Evolutionary conservation across 2,888 invertebrate species (phyloP).

Genomic region (Drosophila mulleri): DNA sequence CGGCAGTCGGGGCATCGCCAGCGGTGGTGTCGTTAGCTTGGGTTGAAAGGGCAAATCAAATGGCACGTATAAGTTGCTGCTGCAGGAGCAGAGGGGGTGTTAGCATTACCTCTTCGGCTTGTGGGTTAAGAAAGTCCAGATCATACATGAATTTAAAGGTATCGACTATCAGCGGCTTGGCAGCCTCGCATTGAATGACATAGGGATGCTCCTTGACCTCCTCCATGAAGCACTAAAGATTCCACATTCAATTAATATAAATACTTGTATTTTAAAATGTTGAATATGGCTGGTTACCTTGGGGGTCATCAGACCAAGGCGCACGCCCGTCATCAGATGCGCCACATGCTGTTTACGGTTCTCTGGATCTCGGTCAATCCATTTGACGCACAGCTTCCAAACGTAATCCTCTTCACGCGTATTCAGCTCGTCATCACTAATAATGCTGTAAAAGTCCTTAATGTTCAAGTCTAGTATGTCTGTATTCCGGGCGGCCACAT

Average conservation of each 20-base stretch:
- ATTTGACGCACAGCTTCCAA: slow-evolving; percentile 93
- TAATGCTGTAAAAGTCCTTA: slow-evolving; percentile 90
- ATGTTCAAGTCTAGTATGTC: slow-evolving; percentile 91
- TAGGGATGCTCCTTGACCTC: slow-evolving; percentile 95
- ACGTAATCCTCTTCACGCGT: slow-evolving; percentile 94
- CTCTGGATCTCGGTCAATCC: slow-evolving; percentile 93
- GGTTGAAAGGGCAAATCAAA: slow-evolving; percentile 59
- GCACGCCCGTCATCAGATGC: slow-evolving; percentile 91
- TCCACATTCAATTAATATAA: background rate
- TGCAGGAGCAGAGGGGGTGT: slow-evolving; percentile 28
- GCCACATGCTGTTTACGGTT: slow-evolving; percentile 91
- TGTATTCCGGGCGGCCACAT: slow-evolving; percentile 90
- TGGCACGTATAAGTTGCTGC: slow-evolving; percentile 55
- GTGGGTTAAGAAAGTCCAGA: slow-evolving; percentile 92
- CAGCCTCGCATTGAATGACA: slow-evolving; percentile 92
- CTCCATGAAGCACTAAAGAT: slow-evolving; percentile 93
- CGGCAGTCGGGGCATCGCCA: slow-evolving; percentile 93
- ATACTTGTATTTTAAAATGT: background rate
- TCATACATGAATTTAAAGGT: slow-evolving; percentile 96
- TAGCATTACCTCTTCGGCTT: slow-evolving; percentile 89
- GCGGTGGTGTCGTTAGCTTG: slow-evolving; percentile 90
- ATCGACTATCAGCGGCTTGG: slow-evolving; percentile 95
- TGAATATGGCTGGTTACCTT: slow-evolving; percentile 84
- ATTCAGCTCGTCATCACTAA: slow-evolving; percentile 93
- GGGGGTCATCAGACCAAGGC: slow-evolving; percentile 93